These are phyloP conservation scores for Rhinopomastus cyanomelas DNA, from an alignment of 2,113 vertebrate genomes.

Conservation along the genomic window DNA sequence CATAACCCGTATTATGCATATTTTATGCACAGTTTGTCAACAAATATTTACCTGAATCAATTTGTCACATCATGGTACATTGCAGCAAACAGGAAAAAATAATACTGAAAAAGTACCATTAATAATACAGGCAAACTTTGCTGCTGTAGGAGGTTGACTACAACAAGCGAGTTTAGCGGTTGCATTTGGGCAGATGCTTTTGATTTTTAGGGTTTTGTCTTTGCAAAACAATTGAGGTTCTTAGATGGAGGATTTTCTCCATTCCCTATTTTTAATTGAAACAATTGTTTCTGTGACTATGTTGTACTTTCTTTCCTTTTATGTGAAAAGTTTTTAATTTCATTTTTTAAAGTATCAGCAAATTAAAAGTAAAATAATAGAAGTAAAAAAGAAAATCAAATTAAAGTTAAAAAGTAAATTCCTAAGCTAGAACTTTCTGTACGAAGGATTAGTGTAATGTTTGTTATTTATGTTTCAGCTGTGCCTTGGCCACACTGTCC, in stretches of 20 bases:
- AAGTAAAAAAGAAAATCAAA: too few relatives aligned
- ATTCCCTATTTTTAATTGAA: neutral
- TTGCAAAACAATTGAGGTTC: neutral
- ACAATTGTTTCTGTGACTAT: neutral
- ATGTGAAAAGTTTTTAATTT: neutral
- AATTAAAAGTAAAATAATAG: too few relatives aligned
- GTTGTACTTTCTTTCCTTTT: neutral
- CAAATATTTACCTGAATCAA: neutral
- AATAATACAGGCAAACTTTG: neutral
- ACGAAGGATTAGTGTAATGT: neutral
- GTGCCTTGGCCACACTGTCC: neutral
- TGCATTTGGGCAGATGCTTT: neutral
- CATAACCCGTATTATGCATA: neutral
- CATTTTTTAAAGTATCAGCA: neutral
- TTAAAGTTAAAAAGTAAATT: neutral
- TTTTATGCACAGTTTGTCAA: neutral
- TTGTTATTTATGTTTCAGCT: neutral
- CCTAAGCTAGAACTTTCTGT: neutral
- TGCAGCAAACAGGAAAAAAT: neutral
- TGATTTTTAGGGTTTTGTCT: neutral
- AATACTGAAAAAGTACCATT: neutral
- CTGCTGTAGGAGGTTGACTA: neutral
- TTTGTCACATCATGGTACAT: neutral
- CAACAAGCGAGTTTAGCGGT: neutral
- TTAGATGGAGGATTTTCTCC: neutral